Conservation (phyloP, 2,797 vertebrate species). For the Rhyacichthys aspro region DNA sequence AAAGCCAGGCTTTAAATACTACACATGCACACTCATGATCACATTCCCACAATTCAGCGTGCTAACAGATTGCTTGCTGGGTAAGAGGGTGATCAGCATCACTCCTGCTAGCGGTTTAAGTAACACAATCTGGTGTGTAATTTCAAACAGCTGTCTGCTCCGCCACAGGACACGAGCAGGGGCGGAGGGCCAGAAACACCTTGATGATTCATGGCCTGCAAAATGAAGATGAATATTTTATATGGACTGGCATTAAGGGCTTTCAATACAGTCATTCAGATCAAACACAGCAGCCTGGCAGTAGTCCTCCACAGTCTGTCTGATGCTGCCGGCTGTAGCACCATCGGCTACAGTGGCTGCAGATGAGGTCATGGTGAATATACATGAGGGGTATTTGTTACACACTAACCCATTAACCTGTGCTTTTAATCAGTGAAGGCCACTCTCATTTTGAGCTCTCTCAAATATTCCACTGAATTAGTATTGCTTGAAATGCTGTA, state of each 20-base stretch:
- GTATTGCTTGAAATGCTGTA: conserved; percentile 30
- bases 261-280: conserved; percentile 61
- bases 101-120: conserved; percentile 77
- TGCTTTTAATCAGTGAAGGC: conserved; percentile 34
- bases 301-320: conserved; percentile 33
- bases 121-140: conserved; percentile 85
- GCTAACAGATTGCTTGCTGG: conserved; percentile 74
- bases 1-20: conserved; percentile 47
- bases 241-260: conserved; percentile 61
- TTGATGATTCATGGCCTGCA: conserved; percentile 78
- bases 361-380: conserved; percentile 39
- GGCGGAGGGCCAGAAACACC: conserved; percentile 74
- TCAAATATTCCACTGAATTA: conserved; percentile 1
- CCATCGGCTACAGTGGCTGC: conserved; percentile 31
- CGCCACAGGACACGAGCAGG: conserved; percentile 66
- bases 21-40: conserved; percentile 59
- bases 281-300: conserved; percentile 58
- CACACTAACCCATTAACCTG: not conserved
- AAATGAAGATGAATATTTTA: conserved; percentile 81
- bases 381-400: conserved; percentile 41
- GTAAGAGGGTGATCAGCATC: conserved; percentile 74
- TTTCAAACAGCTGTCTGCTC: conserved; percentile 82
- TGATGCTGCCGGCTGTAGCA: conserved; percentile 35
- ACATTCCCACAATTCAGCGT: conserved; percentile 48
- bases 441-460: conserved; percentile 28